Percentiles rank a stretch among this genome's conserved stretches.
phyloP scores from a whole-genome alignment of 1,140 invertebrate genomes.

The Thaumatotibia leucotreta region DNA sequence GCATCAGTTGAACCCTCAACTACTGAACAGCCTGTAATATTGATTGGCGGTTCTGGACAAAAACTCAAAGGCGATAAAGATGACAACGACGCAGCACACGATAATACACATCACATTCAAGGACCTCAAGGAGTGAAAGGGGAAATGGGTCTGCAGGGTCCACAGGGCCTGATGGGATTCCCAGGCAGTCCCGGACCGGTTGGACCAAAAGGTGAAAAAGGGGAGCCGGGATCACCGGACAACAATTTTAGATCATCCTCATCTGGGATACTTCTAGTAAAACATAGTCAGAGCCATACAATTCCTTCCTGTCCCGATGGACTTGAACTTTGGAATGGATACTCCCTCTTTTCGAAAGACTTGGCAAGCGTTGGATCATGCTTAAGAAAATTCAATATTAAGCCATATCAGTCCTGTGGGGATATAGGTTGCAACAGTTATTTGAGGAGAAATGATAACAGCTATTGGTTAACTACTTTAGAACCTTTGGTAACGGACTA shows the following conservation, averaged over 20 bases:
- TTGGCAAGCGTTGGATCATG: slow-evolving; percentile 95
- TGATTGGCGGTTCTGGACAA: background rate
- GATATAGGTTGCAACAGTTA: slow-evolving; percentile 95
- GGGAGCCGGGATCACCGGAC: slow-evolving; percentile 76
- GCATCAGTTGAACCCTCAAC: background rate
- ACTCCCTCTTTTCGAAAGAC: slow-evolving; percentile 97
- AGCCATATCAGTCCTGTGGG: slow-evolving; percentile 98
- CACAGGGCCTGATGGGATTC: slow-evolving; percentile 75
- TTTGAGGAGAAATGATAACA: slow-evolving; percentile 96
- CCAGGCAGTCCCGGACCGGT: slow-evolving; percentile 59
- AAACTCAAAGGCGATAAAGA: background rate
- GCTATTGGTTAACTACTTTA: slow-evolving; percentile 97
- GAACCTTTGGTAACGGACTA: slow-evolving; percentile 96
- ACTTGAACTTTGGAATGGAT: slow-evolving; percentile 96
- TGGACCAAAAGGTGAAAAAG: slow-evolving; percentile 81
- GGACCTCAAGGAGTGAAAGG: slow-evolving; percentile 77
- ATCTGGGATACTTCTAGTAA: slow-evolving; percentile 93
- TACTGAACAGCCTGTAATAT: background rate
- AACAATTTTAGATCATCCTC: slow-evolving; percentile 82
- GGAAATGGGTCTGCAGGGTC: slow-evolving; percentile 77
- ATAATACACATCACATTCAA: slow-evolving; percentile 62
- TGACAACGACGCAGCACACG: background rate
- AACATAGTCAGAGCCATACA: slow-evolving; percentile 91
- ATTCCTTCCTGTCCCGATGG: slow-evolving; percentile 91
- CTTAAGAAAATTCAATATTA: slow-evolving; percentile 94